A percentile compares a stretch with the other conserved stretches of the same genome.
These are phyloP conservation scores for Chelon labrosus DNA, from an alignment of 2,797 vertebrate genomes.

Conservation along the genomic window DNA sequence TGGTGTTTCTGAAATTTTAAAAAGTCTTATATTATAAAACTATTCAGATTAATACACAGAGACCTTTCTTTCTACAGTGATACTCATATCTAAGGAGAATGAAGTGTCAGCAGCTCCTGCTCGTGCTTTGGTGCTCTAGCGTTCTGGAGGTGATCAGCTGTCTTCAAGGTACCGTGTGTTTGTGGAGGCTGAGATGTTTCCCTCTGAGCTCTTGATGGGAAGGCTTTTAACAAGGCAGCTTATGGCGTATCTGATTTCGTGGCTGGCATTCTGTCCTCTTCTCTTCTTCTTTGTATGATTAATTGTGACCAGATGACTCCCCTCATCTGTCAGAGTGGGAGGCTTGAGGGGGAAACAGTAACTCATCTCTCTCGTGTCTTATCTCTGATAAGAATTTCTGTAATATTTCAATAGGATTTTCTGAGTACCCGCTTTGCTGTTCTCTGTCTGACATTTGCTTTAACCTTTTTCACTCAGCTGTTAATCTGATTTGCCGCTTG, in stretches of 20 bases:
- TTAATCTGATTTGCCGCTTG: background rate
- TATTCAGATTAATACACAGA: background rate
- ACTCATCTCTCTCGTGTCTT: background rate
- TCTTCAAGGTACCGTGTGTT: conserved; percentile 33
- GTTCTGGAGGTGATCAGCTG: background rate
- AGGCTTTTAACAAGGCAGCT: background rate
- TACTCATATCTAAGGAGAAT: conserved; percentile 31
- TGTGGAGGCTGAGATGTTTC: background rate
- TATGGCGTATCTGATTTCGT: background rate
- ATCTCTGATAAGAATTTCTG: background rate
- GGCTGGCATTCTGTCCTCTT: background rate
- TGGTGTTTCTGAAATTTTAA: no score
- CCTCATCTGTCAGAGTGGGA: conserved; percentile 11
- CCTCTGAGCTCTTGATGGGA: background rate
- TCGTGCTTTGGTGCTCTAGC: conserved; percentile 44
- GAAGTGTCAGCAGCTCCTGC: conserved; percentile 42
- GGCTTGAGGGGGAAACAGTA: conserved; percentile 11
- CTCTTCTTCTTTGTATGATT: background rate
- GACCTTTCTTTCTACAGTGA: conserved; percentile 1
- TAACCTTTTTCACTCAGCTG: background rate
- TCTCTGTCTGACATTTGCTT: no score
- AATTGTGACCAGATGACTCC: background rate
- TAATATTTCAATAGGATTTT: no score
- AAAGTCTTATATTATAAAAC: no score
- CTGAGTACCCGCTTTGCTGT: no score